Percentiles rank a stretch among this genome's conserved stretches.
Evolutionary conservation across 2,797 vertebrate genomes (phyloP).

Genomic region (Loris lydekkerianus): DNA sequence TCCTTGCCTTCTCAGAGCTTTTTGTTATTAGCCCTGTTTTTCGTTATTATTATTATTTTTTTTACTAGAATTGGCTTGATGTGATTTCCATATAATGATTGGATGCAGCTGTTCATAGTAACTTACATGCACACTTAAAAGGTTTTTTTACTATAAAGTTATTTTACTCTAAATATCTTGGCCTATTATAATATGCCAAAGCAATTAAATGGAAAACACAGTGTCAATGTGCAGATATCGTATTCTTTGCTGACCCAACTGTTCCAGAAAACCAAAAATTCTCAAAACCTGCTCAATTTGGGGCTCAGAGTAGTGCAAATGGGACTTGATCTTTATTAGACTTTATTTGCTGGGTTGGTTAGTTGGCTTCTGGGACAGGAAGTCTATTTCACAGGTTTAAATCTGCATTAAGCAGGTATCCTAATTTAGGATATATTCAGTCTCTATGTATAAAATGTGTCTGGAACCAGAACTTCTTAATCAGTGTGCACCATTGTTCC

Average conservation of each 20-base stretch:
- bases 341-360: background rate
- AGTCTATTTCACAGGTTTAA: background rate
- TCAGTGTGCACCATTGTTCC: background rate
- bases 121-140: slow-evolving; percentile 4
- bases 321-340: background rate
- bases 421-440: background rate
- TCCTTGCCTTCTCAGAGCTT: slow-evolving; percentile 59
- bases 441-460: background rate
- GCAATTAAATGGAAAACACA: slow-evolving; percentile 11
- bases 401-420: background rate
- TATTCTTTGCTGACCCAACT: slow-evolving; percentile 1
- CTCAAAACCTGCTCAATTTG: background rate
- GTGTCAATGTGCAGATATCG: background rate
- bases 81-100: slow-evolving; percentile 49
- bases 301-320: background rate
- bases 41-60: slow-evolving; percentile 59
- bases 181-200: slow-evolving; percentile 27
- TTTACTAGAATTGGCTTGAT: slow-evolving; percentile 28
- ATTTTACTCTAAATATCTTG: slow-evolving; percentile 2
- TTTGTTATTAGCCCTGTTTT: slow-evolving; percentile 28
- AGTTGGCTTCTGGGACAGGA: background rate
- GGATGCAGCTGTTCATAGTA: slow-evolving; percentile 67
- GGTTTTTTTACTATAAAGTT: slow-evolving; percentile 27
- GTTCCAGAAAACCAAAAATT: background rate
- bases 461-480: slow-evolving; percentile 16